A percentile compares a stretch with the other conserved stretches of the same genome.
phyloP scores from a whole-genome alignment of 2,113 vertebrate species.

The Leucosticte australis region DNA sequence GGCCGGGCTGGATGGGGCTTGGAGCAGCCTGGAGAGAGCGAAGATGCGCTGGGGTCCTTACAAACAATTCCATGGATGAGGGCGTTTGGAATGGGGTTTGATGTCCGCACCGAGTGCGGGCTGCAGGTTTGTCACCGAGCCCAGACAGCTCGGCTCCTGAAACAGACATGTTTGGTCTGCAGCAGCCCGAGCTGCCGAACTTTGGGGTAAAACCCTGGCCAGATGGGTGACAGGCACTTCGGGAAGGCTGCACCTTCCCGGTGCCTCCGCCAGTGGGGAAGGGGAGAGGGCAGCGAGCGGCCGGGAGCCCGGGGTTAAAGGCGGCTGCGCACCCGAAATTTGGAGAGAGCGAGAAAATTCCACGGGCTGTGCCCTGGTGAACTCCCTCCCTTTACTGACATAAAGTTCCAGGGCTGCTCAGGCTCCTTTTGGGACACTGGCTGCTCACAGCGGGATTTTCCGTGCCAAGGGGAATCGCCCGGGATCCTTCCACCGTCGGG shows the following conservation, averaged over 20 bases:
- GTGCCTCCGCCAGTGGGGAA: accelerated
- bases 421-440: background rate
- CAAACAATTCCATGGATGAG: background rate
- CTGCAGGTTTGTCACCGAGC: background rate
- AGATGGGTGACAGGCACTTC: accelerated
- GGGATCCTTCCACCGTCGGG: background rate
- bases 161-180: background rate
- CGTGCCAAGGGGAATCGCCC: accelerated
- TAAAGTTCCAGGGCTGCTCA: background rate
- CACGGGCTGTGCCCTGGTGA: accelerated
- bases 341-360: accelerated
- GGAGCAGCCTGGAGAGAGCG: background rate
- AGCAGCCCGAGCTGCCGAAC: background rate
- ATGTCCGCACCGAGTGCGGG: background rate
- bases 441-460: background rate
- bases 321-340: background rate
- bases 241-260: background rate
- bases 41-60: no score
- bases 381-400: accelerated
- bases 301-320: background rate
- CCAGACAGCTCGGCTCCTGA: background rate
- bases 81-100: accelerated
- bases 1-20: background rate
- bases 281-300: accelerated
- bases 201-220: background rate